phyloP scores from a whole-genome alignment of 2,113 vertebrate genomes.

The Campylomormyrus tamandua region DNA sequence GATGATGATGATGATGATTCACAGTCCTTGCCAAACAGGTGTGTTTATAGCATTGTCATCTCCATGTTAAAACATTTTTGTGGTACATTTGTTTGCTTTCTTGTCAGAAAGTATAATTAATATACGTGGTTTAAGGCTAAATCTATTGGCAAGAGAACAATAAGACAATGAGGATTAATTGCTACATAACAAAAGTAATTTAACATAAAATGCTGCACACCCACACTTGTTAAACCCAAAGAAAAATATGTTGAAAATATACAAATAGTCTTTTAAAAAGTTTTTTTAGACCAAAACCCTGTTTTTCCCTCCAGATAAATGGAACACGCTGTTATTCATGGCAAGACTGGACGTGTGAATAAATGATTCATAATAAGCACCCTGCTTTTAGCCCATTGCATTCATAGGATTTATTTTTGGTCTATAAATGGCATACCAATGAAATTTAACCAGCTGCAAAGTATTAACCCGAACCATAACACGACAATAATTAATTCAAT shows the following conservation, averaged over 20 bases:
- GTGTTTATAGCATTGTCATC: neutral
- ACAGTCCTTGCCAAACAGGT: neutral
- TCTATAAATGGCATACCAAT: neutral
- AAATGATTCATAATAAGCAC: neutral
- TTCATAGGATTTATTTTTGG: neutral
- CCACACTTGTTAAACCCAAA: neutral
- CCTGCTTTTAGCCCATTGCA: neutral
- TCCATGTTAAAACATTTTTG: neutral
- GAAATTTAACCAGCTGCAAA: neutral
- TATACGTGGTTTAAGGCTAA: neutral
- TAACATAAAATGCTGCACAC: neutral
- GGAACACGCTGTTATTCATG: neutral
- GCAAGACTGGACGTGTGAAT: neutral
- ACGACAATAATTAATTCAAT: neutral
- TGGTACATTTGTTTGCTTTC: neutral
- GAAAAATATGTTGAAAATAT: neutral
- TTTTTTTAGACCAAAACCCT: neutral
- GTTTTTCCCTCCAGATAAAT: neutral
- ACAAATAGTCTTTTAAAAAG: neutral
- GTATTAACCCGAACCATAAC: neutral
- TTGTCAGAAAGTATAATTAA: neutral
- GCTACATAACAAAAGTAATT: neutral
- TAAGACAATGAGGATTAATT: neutral
- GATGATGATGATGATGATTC: neutral
- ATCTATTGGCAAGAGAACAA: neutral